Percentiles rank a stretch among this genome's conserved stretches.
phyloP scores from a whole-genome alignment of 2,888 invertebrate genomes.

The Cataglyphis cursor region DNA sequence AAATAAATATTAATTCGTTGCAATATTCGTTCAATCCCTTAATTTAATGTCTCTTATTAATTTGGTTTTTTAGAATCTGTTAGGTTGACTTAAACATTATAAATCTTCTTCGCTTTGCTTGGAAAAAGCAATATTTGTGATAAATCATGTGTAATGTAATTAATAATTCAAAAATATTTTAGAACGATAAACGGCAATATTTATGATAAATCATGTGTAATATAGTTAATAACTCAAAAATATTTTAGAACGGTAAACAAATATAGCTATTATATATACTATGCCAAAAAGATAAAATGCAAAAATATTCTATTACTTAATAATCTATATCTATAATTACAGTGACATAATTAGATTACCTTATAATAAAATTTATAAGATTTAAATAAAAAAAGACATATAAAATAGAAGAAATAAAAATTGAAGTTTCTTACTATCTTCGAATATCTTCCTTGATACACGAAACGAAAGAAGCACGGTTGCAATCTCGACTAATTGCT shows the following conservation, averaged over 20 bases:
- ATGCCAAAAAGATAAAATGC: neutral
- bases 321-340: neutral
- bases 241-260: neutral
- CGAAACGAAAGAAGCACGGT: neutral
- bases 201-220: neutral
- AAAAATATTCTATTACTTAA: neutral
- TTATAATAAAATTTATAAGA: neutral
- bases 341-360: neutral
- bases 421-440: slow-evolving; percentile 7
- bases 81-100: neutral
- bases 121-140: neutral
- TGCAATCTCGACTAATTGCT: neutral
- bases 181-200: neutral
- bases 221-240: neutral
- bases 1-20: neutral
- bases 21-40: neutral
- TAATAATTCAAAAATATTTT: neutral
- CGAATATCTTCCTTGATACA: neutral
- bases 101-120: neutral
- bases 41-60: neutral
- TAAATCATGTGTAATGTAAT: neutral
- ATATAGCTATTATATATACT: neutral
- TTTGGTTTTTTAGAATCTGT: neutral
- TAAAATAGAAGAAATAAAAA: no score
- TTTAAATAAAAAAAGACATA: neutral